Evolutionary conservation across 2,113 vertebrate species (phyloP).

Genomic region (Orcinus orca): DNA sequence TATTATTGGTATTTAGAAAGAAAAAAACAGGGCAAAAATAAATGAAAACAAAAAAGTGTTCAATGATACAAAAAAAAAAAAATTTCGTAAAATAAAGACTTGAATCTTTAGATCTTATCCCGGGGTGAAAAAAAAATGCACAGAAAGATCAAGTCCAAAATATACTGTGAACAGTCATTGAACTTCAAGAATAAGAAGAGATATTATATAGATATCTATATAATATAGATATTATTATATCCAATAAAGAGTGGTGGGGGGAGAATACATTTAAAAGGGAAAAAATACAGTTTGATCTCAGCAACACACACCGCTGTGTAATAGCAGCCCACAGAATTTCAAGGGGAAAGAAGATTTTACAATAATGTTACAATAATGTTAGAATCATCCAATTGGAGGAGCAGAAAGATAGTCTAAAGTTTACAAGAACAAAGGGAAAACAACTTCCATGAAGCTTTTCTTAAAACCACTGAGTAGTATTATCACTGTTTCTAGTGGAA

Average conservation of each 20-base stretch:
- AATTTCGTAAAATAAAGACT: conserved; percentile 16
- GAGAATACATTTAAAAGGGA: neutral
- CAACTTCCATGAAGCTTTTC: neutral
- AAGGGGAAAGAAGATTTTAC: neutral
- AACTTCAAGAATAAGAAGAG: conserved; percentile 44
- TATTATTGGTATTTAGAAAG: conserved; percentile 18
- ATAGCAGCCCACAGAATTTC: neutral
- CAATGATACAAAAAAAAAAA: neutral
- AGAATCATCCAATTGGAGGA: neutral
- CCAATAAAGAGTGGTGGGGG: neutral
- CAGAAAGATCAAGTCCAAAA: conserved; percentile 57
- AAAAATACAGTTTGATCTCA: conserved; percentile 20
- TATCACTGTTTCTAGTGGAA: neutral
- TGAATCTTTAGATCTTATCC: conserved; percentile 47
- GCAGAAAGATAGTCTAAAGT: neutral
- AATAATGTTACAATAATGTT: neutral
- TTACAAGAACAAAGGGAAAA: neutral
- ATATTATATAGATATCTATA: neutral
- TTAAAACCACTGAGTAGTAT: neutral
- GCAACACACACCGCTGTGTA: neutral
- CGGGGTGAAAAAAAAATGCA: neutral
- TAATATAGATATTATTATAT: neutral
- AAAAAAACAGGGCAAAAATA: neutral
- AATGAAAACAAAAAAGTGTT: neutral
- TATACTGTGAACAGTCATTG: conserved; percentile 34